Conservation (phyloP, 2,797 vertebrate genomes). For the Oryzias dopingdopingensis region DNA sequence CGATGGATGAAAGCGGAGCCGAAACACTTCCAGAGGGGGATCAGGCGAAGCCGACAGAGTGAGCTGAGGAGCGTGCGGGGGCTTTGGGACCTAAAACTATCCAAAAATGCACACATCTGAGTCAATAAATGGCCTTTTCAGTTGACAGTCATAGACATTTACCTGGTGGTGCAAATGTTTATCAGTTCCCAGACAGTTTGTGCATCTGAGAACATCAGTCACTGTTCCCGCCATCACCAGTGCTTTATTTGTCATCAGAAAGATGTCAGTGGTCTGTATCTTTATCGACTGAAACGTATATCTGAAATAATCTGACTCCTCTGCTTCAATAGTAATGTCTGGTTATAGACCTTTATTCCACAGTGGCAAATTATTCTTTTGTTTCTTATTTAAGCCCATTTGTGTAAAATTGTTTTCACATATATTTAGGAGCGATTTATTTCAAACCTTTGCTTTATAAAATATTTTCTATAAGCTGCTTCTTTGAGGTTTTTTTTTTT, state of each 20-base stretch:
- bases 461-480: constrained; percentile 13
- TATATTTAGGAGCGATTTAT: background rate
- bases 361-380: constrained; percentile 6
- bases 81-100: constrained; percentile 1
- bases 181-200: constrained; percentile 23
- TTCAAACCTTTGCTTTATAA: constrained; percentile 7
- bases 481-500: background rate
- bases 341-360: constrained; percentile 4
- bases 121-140: constrained; percentile 38
- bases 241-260: constrained; percentile 34
- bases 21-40: constrained; percentile 9
- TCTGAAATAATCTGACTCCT: constrained; percentile 19
- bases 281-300: constrained; percentile 9
- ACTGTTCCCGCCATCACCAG: constrained; percentile 34
- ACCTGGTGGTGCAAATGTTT: constrained; percentile 16
- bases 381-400: constrained; percentile 34
- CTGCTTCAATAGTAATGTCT: constrained; percentile 16
- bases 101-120: constrained; percentile 16
- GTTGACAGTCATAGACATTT: constrained; percentile 20
- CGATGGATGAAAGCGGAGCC: constrained; percentile 44
- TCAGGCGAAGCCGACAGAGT: constrained; percentile 38
- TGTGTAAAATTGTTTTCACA: constrained; percentile 22
- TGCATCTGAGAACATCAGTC: constrained; percentile 23
- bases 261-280: constrained; percentile 21
- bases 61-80: constrained; percentile 13